These are phyloP conservation scores for Macrotus californicus DNA, from an alignment of 2,113 vertebrate genomes.

Conservation along the genomic window DNA sequence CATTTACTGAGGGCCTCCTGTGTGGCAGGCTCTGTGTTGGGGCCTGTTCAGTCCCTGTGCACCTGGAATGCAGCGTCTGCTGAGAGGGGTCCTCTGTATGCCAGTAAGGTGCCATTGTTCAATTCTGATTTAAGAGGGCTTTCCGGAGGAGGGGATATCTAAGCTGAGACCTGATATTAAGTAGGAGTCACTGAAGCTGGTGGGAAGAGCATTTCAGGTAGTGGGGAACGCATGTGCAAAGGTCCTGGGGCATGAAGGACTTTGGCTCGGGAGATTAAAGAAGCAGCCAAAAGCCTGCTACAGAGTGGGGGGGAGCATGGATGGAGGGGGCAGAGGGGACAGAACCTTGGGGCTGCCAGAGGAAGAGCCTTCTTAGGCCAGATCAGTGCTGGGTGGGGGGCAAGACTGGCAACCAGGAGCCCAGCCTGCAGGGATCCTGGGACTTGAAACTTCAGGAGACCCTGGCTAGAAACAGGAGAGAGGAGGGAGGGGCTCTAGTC, in stretches of 20 bases:
- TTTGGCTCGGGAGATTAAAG: not conserved
- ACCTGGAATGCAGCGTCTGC: not conserved
- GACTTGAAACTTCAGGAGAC: not conserved
- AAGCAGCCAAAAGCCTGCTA: not conserved
- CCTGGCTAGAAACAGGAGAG: not conserved
- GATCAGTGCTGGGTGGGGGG: not conserved
- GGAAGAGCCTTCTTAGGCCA: not conserved
- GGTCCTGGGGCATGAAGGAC: not conserved
- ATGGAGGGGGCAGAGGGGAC: not conserved
- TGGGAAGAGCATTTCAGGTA: not conserved
- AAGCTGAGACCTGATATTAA: not conserved
- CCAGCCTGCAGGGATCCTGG: not conserved
- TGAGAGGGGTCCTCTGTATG: not conserved
- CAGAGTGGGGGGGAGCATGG: not conserved
- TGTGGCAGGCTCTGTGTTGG: not conserved
- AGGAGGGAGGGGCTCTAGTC: fast-evolving
- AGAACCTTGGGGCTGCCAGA: not conserved
- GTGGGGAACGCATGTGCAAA: not conserved
- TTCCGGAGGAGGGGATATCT: not conserved
- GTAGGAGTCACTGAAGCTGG: not conserved
- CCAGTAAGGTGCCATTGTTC: not conserved
- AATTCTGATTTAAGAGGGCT: not conserved
- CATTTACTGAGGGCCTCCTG: not conserved
- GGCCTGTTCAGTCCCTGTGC: not conserved
- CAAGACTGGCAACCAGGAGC: not conserved